Evolutionary conservation across 2,888 invertebrate genomes (phyloP).

Genomic region (Parapristionchus giblindavisi): DNA sequence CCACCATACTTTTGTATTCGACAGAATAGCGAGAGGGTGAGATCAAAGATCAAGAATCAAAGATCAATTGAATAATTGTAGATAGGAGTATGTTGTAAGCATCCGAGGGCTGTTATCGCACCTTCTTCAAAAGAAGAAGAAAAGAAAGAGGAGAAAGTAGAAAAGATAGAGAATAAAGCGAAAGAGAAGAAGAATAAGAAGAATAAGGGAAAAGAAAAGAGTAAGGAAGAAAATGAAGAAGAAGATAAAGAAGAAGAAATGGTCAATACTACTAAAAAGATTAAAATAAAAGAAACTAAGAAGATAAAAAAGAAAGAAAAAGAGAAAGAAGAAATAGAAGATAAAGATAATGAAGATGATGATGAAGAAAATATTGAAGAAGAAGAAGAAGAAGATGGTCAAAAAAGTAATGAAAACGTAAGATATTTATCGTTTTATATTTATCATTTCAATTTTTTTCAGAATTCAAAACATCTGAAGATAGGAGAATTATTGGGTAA

Average conservation of each 20-base stretch:
- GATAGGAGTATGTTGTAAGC: constrained; percentile 38
- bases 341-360: background rate
- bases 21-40: constrained; percentile 45
- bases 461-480: constrained; percentile 13
- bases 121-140: constrained; percentile 26
- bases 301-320: constrained; percentile 3
- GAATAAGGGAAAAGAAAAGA: background rate
- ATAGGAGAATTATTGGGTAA: background rate
- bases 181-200: background rate
- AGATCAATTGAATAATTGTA: background rate
- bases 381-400: constrained; percentile 4
- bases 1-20: constrained; percentile 47
- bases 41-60: too few relatives aligned
- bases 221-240: background rate
- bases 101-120: constrained; percentile 35
- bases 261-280: background rate
- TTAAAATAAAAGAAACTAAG: background rate
- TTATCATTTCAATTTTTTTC: background rate
- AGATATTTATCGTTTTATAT: background rate
- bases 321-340: background rate
- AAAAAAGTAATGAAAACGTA: background rate
- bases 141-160: background rate
- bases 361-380: constrained; percentile 1
- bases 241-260: background rate
- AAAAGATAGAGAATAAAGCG: background rate